These are phyloP conservation scores for Epsilonema sp. DNA, from an alignment of 2,888 invertebrate species.

Conservation along the genomic window DNA sequence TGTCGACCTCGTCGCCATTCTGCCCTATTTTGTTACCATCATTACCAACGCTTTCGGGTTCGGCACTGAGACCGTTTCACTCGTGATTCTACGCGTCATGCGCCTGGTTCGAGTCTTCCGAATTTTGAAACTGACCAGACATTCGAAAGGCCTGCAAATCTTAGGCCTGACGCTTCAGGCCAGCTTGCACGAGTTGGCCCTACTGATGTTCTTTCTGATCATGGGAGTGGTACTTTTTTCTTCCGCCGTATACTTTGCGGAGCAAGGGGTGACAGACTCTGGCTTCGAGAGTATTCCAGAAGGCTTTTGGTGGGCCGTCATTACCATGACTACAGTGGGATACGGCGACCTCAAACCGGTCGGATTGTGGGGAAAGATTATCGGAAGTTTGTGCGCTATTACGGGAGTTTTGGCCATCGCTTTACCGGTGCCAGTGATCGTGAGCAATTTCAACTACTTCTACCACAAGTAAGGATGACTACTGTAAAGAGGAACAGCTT, in stretches of 20 bases:
- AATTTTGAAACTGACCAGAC: constrained; percentile 5
- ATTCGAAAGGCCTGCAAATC: neutral
- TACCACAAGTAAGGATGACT: too few species aligned
- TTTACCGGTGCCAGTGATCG: constrained; percentile 3
- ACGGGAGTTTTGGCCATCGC: neutral
- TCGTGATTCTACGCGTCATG: constrained; percentile 1
- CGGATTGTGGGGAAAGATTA: constrained; percentile 2
- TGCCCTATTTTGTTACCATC: constrained; percentile 1
- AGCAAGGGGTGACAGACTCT: neutral
- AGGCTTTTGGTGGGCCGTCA: too few species aligned
- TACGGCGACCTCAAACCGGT: too few species aligned
- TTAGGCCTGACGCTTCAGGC: neutral
- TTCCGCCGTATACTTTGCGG: neutral
- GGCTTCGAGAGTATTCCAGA: too few species aligned
- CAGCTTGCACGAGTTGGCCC: constrained; percentile 1
- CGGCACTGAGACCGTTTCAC: neutral
- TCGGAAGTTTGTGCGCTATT: neutral
- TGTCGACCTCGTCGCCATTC: constrained; percentile 1
- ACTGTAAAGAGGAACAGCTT: too few species aligned
- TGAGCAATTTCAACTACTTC: too few species aligned
- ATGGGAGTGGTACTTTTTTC: constrained; percentile 1
- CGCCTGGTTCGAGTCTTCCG: constrained; percentile 1
- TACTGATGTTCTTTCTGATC: constrained; percentile 1
- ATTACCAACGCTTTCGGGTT: neutral
- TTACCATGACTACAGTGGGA: too few species aligned